Evolutionary conservation across 2,797 vertebrate genomes (phyloP).

Genomic region (Merluccius polli): DNA sequence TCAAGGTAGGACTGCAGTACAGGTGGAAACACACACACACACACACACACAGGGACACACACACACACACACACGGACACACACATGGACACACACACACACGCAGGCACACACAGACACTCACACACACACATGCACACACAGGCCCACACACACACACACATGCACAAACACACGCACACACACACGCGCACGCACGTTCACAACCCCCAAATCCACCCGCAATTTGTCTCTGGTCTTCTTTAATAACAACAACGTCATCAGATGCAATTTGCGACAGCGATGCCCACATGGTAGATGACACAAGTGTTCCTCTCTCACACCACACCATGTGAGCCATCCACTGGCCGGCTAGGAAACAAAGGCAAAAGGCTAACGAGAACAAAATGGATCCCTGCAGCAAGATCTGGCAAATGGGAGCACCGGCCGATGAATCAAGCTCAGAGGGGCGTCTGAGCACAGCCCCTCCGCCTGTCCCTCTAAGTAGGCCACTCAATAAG

Average conservation of each 20-base stretch:
- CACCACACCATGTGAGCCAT: conserved; percentile 18
- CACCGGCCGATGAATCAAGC: conserved; percentile 31
- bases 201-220: no score
- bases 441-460: conserved; percentile 18
- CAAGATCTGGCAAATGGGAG: conserved; percentile 48
- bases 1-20: conserved; percentile 79
- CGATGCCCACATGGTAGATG: conserved; percentile 3
- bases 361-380: conserved; percentile 41
- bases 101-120: no score
- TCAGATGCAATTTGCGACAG: conserved; percentile 12
- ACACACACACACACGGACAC: no score
- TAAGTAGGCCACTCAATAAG: conserved; percentile 43
- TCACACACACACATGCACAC: no score
- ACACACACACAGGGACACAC: no score
- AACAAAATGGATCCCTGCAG: conserved; percentile 47
- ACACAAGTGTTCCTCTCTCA: conserved; percentile 19
- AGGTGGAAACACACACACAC: no score
- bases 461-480: conserved; percentile 21
- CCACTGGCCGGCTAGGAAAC: conserved; percentile 31
- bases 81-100: no score
- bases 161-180: no score
- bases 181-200: no score
- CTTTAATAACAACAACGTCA: no score
- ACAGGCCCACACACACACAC: no score
- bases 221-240: no score